Percentiles rank a stretch among this genome's conserved stretches.
phyloP scores from a whole-genome alignment of 2,888 invertebrate genomes.

The Odontocerum albicorne region DNA sequence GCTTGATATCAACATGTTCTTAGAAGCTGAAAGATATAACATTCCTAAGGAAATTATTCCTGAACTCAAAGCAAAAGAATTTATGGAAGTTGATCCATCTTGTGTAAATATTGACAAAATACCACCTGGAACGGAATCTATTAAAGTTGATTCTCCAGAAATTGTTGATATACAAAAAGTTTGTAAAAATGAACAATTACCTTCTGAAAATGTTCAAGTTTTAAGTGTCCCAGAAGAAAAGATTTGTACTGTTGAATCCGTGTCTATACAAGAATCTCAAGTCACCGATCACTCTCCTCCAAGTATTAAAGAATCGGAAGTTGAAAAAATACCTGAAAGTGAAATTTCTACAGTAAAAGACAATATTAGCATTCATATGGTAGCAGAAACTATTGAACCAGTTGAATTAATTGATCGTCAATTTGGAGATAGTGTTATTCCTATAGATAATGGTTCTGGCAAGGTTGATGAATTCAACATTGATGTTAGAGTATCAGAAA shows the following conservation, averaged over 20 bases:
- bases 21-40: slow-evolving; percentile 29
- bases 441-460: too few species aligned
- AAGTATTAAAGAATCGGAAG: neutral
- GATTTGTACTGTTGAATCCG: too few species aligned
- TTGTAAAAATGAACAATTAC: neutral
- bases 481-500: neutral
- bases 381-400: neutral
- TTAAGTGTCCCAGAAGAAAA: too few species aligned
- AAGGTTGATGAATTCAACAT: too few species aligned
- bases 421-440: too few species aligned
- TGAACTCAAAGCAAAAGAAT: neutral
- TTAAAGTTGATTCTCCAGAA: slow-evolving; percentile 35
- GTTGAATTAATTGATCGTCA: neutral
- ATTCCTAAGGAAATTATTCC: slow-evolving; percentile 7
- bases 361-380: neutral
- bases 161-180: too few species aligned
- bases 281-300: neutral
- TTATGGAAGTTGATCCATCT: too few species aligned
- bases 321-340: neutral
- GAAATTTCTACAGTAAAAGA: neutral
- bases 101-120: neutral
- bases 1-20: slow-evolving; percentile 24
- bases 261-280: too few species aligned
- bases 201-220: neutral
- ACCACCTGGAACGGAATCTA: neutral